A percentile compares a stretch with the other conserved stretches of the same genome.
Conservation (phyloP, 2,113 vertebrate genomes). For the Cricetomys ansorgei region DNA sequence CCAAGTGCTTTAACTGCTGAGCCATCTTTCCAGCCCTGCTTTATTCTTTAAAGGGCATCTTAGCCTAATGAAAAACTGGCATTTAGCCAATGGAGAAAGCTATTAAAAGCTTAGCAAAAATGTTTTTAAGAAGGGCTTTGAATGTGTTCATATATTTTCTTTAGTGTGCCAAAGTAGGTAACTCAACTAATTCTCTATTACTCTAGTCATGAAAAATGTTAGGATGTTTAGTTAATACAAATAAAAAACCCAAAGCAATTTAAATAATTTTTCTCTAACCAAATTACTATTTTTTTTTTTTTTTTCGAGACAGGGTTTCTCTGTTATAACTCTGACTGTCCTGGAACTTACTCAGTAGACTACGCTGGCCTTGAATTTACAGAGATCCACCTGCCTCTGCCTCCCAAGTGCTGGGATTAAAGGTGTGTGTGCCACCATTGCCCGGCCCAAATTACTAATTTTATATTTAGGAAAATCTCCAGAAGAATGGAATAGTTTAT, state of each 20-base stretch:
- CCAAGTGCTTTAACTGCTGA: not conserved
- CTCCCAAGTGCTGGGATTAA: no score
- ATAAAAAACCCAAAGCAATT: constrained; percentile 39
- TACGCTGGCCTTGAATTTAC: no score
- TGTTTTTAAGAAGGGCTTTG: not conserved
- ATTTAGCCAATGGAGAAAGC: constrained; percentile 56
- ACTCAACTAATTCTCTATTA: constrained; percentile 33
- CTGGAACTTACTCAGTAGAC: no score
- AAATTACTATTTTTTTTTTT: constrained; percentile 51
- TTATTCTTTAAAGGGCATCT: constrained; percentile 30
- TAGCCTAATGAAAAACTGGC: constrained; percentile 45
- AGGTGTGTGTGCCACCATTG: no score
- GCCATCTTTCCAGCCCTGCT: not conserved
- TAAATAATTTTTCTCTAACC: constrained; percentile 18
- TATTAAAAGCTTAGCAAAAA: constrained; percentile 58
- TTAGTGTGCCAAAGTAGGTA: constrained; percentile 42
- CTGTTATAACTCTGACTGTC: no score
- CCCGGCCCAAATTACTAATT: constrained; percentile 47
- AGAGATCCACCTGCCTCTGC: no score
- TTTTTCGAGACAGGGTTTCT: no score
- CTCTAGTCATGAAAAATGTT: constrained; percentile 33
- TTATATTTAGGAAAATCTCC: constrained; percentile 24
- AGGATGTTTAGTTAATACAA: constrained; percentile 23
- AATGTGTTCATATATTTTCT: constrained; percentile 41
- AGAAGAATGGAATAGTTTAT: not conserved